Base-by-base conservation (phyloP, 2,113 vertebrate species). In the Spea bombifrons region DNA sequence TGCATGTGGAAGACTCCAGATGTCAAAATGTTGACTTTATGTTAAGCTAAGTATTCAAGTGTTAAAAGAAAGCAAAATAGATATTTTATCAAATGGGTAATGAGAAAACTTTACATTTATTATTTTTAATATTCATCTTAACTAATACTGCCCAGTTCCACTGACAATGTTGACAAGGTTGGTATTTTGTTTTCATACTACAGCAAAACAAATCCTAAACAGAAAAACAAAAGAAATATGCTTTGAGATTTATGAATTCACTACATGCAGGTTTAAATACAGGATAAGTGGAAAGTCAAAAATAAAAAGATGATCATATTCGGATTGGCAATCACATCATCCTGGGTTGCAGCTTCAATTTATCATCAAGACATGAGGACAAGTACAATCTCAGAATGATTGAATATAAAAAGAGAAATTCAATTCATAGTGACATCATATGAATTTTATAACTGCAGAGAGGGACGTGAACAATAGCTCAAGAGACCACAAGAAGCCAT, bases 291-390 rank as follows among this genome's bases (percentile, higher is more conserved):
- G 49, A 43, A 52, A 73, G 70, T 65, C 69, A 73, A 66, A 72
- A 66, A 79, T 65, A 73, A 73, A 73, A n/a, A 61, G 49, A 79
- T 73, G 66, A 79, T 73, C 52, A 73, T 66, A 73, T 73, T 79
- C 70, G 66, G 70, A 79, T 72, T 73, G 70, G 61, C 70, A 79
- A 79, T 79, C 70, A 79, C 70, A 73, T 79, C 63, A 79, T 66
- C 61, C 49, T 66, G 52, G 61, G 66, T 73, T 73, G 57, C 48
- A 67, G 63, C 44, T 73, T 53, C 77, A 73, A 73, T 79, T 79
- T 63, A 79, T 79, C 77, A 79, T 79, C 70, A 79, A 73, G 71
- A 43, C 76, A 79, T 13, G 50, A 73, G 70, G 77, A 79, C 63
- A 67, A 79, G 70, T 70, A 73, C 66, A 77, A 59, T 77, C 55